Percentiles rank a stretch among this genome's conserved stretches.
phyloP scores from a whole-genome alignment of 2,888 invertebrate species.

The Ceramica pisi region DNA sequence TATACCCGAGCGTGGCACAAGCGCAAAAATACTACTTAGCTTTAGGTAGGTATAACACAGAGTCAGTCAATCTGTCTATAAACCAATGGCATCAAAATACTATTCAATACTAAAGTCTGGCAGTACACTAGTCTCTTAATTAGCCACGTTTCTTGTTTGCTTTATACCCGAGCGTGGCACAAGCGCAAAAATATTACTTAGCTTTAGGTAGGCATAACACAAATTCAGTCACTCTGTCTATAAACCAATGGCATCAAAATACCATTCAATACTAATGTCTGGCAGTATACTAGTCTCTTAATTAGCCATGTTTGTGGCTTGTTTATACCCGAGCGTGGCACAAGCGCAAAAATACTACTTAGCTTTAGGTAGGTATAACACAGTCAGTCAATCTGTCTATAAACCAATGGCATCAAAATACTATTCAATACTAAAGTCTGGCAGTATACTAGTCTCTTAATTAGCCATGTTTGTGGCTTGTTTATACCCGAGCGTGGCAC shows the following conservation, averaged over 20 bases:
- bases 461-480: slow-evolving; percentile 79
- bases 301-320: no score
- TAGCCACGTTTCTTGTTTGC: slow-evolving; percentile 78
- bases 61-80: no score
- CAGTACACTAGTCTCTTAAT: slow-evolving; percentile 74
- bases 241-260: slow-evolving; percentile 64
- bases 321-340: no score
- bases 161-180: slow-evolving; percentile 57
- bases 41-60: no score
- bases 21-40: no score
- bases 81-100: no score
- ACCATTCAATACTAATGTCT: slow-evolving; percentile 74
- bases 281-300: slow-evolving; percentile 57
- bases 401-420: slow-evolving; percentile 10
- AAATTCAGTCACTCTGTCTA: not conserved
- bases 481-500: slow-evolving; percentile 57
- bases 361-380: no score
- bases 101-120: slow-evolving; percentile 71
- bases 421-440: slow-evolving; percentile 74
- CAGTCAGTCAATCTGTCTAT: no score
- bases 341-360: no score
- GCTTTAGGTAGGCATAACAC: not conserved
- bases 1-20: no score
- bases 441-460: slow-evolving; percentile 72
- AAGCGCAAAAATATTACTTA: no score